Base-by-base conservation (phyloP, 2,888 invertebrate genomes). In the Toxonevra muliebris region DNA sequence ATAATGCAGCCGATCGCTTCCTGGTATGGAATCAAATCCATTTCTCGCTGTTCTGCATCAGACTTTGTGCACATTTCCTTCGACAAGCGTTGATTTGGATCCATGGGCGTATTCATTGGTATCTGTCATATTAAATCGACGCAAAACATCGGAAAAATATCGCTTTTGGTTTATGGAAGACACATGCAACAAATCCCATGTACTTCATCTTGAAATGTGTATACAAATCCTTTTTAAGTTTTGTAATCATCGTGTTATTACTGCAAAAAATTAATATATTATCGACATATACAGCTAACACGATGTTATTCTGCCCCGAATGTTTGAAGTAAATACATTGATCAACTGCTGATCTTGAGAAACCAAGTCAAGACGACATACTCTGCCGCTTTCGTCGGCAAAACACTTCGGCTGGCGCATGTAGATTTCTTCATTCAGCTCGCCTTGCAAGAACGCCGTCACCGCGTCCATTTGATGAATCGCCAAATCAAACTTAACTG, bases 211-310 rank as follows among this genome's bases (percentile, higher is more conserved):
- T 48, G 58, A 74, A 71, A n/a, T 41, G 30, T 15, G 61, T 54
- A 20, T 57, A 61, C 45, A 67, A 61, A 48, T 63, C 61, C 9
- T n/a, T 30, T 65, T 69, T 68, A 52, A 67, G 41, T 17, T 71
- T 59, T 8, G 53, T 48, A 54, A 65, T 70, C 45, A 54, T 43
- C 17, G n/a, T 43, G 58, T 53, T 30, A 15, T 70, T 65, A 20
- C 68, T 69, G 3, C 58, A 69, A 19, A 71, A 54, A 20, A 66
- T 50, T 4, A 62, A 13, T 1, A 66, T 13, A 45, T 74, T 72
- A 61, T 72, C 71, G 11, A 72, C 72, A 40, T 73, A 72, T 30
- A 72, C 59, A 0, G 67, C 71, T 8, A 75, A 52, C 10, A 71
- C 61, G 10, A 72, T 11, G n/a, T 58, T 69, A 11, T 50, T 48